These are phyloP conservation scores for Barypeithes pellucidus DNA, from an alignment of 2,888 invertebrate species.

Conservation along the genomic window DNA sequence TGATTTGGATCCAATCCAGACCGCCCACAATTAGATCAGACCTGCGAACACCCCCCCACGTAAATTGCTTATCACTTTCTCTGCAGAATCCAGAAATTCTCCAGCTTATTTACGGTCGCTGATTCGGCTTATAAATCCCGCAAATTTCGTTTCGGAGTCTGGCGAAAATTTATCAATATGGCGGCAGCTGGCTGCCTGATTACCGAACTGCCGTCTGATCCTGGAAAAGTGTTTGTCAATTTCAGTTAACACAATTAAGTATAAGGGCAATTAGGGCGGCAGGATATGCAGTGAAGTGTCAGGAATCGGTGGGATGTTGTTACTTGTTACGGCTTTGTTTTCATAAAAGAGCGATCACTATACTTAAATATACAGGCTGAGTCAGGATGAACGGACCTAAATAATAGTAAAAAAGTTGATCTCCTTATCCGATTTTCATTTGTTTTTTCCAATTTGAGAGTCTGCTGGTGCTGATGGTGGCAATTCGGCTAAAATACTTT, in stretches of 20 bases:
- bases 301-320: not conserved
- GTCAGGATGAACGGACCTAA: too few relatives aligned
- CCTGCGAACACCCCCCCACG: not conserved
- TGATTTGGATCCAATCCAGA: slow-evolving; percentile 32
- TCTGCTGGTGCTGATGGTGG: too few relatives aligned
- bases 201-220: not conserved
- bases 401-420: too few relatives aligned
- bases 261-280: not conserved
- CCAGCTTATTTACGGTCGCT: slow-evolving; percentile 40
- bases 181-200: slow-evolving; percentile 30
- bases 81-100: slow-evolving; percentile 35
- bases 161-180: slow-evolving; percentile 43
- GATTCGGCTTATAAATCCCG: slow-evolving; percentile 40
- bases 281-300: not conserved
- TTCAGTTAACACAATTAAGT: slow-evolving; percentile 18
- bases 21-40: slow-evolving; percentile 27
- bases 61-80: slow-evolving; percentile 44
- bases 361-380: too few relatives aligned
- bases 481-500: too few relatives aligned
- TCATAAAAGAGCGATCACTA: too few relatives aligned
- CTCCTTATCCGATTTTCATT: too few relatives aligned
- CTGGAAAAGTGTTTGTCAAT: slow-evolving; percentile 4
- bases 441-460: too few relatives aligned
- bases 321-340: too few relatives aligned
- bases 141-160: slow-evolving; percentile 36